Evolutionary conservation across 2,113 vertebrate genomes (phyloP).

Genomic region (Turdus rufiventris): DNA sequence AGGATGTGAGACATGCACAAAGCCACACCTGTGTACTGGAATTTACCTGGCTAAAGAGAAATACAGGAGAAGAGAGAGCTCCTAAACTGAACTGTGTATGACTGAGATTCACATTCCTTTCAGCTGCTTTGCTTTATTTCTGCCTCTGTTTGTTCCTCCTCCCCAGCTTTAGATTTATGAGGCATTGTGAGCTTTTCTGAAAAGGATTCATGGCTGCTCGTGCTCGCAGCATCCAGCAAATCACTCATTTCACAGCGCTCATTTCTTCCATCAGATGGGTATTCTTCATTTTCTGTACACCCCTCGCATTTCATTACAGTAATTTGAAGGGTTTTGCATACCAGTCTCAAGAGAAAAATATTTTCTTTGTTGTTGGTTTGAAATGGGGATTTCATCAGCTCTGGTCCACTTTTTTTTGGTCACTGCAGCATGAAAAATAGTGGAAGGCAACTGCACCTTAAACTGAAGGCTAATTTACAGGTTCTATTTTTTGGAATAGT

Average conservation of each 20-base stretch:
- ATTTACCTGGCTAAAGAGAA: not conserved
- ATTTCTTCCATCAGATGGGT: not conserved
- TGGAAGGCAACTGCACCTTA: not conserved
- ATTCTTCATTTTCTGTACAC: constrained; percentile 15
- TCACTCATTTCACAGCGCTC: constrained; percentile 19
- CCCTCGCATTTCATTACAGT: not conserved
- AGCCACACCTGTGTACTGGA: fast-evolving
- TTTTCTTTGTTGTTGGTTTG: not conserved
- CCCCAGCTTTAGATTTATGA: constrained; percentile 52
- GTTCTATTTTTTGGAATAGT: not conserved
- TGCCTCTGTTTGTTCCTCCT: not conserved
- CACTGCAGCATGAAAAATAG: not conserved
- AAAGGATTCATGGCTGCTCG: constrained; percentile 30
- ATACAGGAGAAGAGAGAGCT: not conserved
- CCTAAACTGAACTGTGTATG: fast-evolving
- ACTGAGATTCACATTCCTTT: not conserved
- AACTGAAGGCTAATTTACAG: not conserved
- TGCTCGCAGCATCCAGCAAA: constrained; percentile 13
- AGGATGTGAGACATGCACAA: not conserved
- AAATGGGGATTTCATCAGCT: not conserved
- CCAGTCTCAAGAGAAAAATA: not conserved
- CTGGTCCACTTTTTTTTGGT: not conserved
- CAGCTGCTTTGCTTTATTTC: not conserved
- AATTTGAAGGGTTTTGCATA: constrained; percentile 33
- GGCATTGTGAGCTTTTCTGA: constrained; percentile 17